phyloP scores from a whole-genome alignment of 2,113 vertebrate genomes.

The Eretmochelys imbricata region DNA sequence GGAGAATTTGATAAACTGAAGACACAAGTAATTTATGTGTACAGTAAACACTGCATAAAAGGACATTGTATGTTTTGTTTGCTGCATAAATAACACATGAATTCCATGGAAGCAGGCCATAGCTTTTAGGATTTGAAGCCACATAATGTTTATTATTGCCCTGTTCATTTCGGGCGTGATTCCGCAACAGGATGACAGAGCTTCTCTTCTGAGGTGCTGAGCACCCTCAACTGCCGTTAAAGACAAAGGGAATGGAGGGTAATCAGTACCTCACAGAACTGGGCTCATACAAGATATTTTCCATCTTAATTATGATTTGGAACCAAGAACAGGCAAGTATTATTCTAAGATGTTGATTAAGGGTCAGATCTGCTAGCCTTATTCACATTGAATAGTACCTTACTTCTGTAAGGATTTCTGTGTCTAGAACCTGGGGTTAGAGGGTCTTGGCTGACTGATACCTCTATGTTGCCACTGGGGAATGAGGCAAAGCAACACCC shows the following conservation, averaged over 20 bases:
- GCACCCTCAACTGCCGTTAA: fast-evolving
- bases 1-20: neutral
- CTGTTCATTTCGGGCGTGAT: neutral
- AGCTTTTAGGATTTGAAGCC: neutral
- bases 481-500: neutral
- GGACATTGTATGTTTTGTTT: neutral
- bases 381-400: neutral
- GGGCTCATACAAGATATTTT: neutral
- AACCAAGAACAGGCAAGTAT: neutral
- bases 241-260: neutral
- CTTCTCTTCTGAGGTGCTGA: neutral
- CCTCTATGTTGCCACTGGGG: neutral
- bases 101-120: neutral
- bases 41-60: neutral
- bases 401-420: neutral
- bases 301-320: neutral
- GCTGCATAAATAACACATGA: neutral
- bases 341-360: neutral
- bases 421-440: neutral
- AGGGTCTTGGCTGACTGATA: neutral
- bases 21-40: neutral
- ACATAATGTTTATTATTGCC: neutral
- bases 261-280: neutral
- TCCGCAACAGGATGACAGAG: neutral
- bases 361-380: neutral